Evolutionary conservation across 2,113 vertebrate genomes (phyloP).

Genomic region (Perca flavescens): DNA sequence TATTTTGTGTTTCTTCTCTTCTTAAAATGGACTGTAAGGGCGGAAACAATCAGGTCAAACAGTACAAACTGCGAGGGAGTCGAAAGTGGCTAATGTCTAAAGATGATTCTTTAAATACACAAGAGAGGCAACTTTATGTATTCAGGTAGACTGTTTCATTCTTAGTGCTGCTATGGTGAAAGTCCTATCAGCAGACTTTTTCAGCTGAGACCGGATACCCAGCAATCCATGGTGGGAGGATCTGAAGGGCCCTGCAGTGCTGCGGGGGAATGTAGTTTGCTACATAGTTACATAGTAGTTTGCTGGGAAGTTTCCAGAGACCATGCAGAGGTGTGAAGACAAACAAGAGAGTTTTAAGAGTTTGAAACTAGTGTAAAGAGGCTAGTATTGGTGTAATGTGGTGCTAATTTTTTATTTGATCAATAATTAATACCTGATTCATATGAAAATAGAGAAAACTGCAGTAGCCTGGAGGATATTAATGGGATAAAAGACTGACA

Average conservation of each 20-base stretch:
- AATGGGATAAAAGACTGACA: neutral
- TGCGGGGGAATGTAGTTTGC: slow-evolving; percentile 43
- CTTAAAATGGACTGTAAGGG: neutral
- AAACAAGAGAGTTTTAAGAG: slow-evolving; percentile 32
- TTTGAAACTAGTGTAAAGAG: slow-evolving; percentile 52
- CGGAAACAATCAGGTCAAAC: slow-evolving; percentile 12
- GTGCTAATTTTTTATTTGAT: neutral
- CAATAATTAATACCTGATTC: slow-evolving; percentile 24
- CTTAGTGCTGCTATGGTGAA: slow-evolving; percentile 20
- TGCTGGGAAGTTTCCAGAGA: slow-evolving; percentile 56
- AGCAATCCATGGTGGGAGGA: slow-evolving; percentile 63
- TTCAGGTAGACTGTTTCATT: slow-evolving; percentile 16
- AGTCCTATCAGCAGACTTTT: slow-evolving; percentile 30
- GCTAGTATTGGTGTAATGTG: slow-evolving; percentile 4
- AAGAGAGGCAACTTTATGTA: slow-evolving; percentile 21
- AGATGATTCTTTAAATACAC: slow-evolving; percentile 36
- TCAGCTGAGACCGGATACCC: slow-evolving; percentile 27
- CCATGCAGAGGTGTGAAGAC: slow-evolving; percentile 61
- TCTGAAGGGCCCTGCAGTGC: slow-evolving; percentile 54
- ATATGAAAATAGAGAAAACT: neutral
- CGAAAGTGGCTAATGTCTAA: neutral
- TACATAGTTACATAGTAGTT: neutral
- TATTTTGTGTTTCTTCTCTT: neutral
- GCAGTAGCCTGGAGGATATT: slow-evolving; percentile 3
- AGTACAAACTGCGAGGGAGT: slow-evolving; percentile 11